These are phyloP conservation scores for Oenanthe melanoleuca DNA, from an alignment of 2,113 vertebrate genomes.

Conservation along the genomic window DNA sequence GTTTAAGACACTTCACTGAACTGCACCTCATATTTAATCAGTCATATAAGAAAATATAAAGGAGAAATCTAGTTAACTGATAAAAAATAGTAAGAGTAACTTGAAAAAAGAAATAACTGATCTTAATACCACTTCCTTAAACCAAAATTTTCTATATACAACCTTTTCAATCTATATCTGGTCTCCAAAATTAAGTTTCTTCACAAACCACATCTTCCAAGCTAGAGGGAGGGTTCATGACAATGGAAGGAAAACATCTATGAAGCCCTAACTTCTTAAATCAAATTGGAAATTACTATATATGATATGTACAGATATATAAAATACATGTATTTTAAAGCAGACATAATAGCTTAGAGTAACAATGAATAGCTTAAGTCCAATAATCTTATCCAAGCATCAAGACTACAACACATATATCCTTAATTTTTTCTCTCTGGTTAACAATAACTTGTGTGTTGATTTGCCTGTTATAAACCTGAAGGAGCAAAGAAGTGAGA, in stretches of 20 bases:
- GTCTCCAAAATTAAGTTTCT: background rate
- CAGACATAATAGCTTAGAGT: background rate
- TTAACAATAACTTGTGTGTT: background rate
- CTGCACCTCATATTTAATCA: background rate
- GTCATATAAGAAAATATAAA: background rate
- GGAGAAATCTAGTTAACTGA: background rate
- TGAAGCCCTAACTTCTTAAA: constrained; percentile 26
- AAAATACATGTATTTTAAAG: background rate
- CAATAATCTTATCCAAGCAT: background rate
- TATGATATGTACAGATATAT: background rate
- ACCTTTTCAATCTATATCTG: background rate
- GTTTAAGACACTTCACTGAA: background rate
- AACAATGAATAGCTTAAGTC: constrained; percentile 13
- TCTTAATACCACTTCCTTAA: background rate
- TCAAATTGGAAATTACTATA: background rate
- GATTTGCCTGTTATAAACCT: background rate
- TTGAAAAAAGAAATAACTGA: background rate
- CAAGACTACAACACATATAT: background rate
- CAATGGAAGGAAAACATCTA: constrained; percentile 24
- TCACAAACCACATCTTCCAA: constrained; percentile 1
- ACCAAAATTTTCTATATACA: background rate
- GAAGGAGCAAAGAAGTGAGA: background rate
- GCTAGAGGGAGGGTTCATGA: background rate
- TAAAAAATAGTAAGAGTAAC: background rate
- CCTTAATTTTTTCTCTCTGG: background rate